Percentiles rank a stretch among this genome's conserved stretches.
Conservation (phyloP, 2,113 vertebrate species). For the Podiceps cristatus region DNA sequence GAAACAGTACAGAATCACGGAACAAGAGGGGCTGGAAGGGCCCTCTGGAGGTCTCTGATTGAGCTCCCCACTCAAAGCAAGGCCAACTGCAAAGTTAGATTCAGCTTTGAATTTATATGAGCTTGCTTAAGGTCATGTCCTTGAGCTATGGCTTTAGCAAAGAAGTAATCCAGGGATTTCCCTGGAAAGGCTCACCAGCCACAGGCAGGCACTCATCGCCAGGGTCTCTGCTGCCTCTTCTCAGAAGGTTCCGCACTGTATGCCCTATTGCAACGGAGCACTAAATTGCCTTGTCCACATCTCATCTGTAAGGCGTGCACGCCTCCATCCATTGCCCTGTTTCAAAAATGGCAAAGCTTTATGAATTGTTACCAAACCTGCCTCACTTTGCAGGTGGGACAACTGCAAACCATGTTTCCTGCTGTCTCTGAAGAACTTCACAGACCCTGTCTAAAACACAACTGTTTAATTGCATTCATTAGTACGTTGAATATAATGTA, state of each 20-base stretch:
- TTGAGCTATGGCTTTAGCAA: background rate
- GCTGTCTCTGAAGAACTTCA: background rate
- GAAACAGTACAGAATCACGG: background rate
- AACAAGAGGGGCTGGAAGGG: background rate
- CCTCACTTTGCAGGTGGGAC: background rate
- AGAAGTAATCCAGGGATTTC: background rate
- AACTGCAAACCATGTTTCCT: background rate
- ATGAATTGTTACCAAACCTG: background rate
- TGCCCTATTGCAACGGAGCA: background rate
- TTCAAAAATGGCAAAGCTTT: background rate
- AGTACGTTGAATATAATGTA: background rate
- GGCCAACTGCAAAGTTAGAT: background rate
- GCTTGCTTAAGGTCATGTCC: background rate
- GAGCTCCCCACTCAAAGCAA: background rate
- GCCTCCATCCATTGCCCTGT: background rate
- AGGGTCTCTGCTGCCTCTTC: background rate
- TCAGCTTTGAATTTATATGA: background rate
- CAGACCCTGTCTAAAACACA: background rate
- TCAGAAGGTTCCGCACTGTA: background rate
- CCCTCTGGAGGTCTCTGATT: background rate
- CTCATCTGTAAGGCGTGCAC: background rate
- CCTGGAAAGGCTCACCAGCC: background rate
- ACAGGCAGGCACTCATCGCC: accelerated
- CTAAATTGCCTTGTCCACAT: background rate
- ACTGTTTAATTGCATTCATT: background rate